phyloP scores from a whole-genome alignment of 2,888 invertebrate genomes.

The Callosobruchus maculatus region DNA sequence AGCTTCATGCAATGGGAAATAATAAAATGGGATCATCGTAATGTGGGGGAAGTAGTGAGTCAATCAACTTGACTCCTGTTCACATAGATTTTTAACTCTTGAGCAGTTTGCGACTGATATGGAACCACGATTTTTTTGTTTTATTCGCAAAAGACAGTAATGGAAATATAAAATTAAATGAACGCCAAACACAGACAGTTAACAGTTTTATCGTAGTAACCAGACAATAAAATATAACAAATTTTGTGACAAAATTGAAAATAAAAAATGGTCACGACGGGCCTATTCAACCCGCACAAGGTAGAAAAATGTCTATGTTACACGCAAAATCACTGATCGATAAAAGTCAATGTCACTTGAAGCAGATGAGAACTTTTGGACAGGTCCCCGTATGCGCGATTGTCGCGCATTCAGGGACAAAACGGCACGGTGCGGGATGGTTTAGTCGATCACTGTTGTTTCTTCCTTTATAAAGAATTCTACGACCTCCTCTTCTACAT shows the following conservation, averaged over 20 bases:
- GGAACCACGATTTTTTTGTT: no score
- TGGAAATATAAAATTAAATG: no score
- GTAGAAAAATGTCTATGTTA: neutral
- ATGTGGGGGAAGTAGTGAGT: no score
- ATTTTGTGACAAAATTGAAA: neutral
- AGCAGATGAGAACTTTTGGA: neutral
- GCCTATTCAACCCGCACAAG: neutral
- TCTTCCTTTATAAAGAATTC: conserved; percentile 99
- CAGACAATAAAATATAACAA: neutral
- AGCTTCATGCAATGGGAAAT: no score
- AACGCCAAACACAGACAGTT: neutral
- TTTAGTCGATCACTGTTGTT: conserved; percentile 72
- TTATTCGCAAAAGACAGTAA: no score
- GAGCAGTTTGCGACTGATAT: no score
- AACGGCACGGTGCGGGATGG: neutral
- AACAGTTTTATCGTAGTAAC: neutral
- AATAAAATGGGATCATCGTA: no score
- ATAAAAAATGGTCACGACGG: neutral
- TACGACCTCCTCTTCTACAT: conserved; percentile 91
- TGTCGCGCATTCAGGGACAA: neutral
- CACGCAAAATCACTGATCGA: neutral
- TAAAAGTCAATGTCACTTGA: neutral
- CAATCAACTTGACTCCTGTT: no score
- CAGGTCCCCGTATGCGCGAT: neutral
- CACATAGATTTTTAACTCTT: no score